phyloP scores from a whole-genome alignment of 2,797 vertebrate genomes.

The Brachyalestes nurse region DNA sequence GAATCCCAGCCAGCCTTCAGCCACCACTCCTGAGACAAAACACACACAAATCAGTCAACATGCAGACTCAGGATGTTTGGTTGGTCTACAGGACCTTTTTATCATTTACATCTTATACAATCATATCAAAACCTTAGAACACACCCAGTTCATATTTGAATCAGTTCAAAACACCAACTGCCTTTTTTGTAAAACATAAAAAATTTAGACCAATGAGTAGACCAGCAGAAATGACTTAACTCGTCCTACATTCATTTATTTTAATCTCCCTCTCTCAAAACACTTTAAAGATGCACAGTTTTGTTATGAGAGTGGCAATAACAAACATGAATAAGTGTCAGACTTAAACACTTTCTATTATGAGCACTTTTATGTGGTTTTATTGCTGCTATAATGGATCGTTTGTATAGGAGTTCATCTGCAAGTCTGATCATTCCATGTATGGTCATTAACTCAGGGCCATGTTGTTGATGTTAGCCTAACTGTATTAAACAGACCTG shows the following conservation, averaged over 20 bases:
- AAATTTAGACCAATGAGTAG: too few species aligned
- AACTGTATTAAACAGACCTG: not conserved
- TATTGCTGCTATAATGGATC: not conserved
- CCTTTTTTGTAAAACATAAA: too few species aligned
- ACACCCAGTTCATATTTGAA: too few species aligned
- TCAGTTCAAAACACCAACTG: too few species aligned
- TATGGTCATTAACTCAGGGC: conserved; percentile 12
- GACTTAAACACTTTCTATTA: not conserved
- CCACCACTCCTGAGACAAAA: conserved; percentile 73
- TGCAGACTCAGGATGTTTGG: not conserved
- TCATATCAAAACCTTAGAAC: too few species aligned
- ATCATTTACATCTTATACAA: too few species aligned
- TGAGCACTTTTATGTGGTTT: not conserved
- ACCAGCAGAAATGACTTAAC: too few species aligned
- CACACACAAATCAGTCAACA: conserved; percentile 46
- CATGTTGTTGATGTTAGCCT: conserved; percentile 17
- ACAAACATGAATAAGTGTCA: too few species aligned
- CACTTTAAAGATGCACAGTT: not conserved
- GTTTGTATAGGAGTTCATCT: not conserved
- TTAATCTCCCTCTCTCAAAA: too few species aligned
- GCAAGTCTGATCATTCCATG: conserved; percentile 9
- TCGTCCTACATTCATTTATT: too few species aligned
- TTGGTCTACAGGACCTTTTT: not conserved
- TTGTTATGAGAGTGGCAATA: not conserved
- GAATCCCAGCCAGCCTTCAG: conserved; percentile 76